phyloP scores from a whole-genome alignment of 2,888 invertebrate genomes.

The Lycocerus yunnanus region DNA sequence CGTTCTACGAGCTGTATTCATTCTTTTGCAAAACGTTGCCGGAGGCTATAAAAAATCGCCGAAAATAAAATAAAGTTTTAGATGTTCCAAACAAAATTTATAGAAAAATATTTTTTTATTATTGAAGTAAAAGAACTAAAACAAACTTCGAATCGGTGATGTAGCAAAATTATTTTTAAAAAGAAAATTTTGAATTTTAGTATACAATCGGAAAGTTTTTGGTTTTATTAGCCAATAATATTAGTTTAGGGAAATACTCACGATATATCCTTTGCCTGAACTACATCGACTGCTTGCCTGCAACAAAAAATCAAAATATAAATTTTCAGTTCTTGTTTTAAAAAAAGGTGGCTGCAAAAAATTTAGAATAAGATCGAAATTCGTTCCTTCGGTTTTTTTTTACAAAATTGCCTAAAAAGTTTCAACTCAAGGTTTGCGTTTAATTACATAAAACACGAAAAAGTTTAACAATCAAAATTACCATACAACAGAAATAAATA shows the following conservation, averaged over 20 bases:
- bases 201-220: background rate
- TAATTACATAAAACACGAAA: background rate
- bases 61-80: background rate
- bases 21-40: constrained; percentile 22
- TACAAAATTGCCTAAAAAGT: background rate
- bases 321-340: too few relatives aligned
- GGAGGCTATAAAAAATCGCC: constrained; percentile 8
- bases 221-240: background rate
- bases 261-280: constrained; percentile 94
- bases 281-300: constrained; percentile 91
- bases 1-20: constrained; percentile 22
- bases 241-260: constrained; percentile 71
- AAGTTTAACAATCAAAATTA: background rate
- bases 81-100: background rate
- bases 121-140: constrained; percentile 6
- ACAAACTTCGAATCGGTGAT: constrained; percentile 6
- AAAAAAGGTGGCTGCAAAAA: too few relatives aligned
- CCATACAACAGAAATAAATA: background rate
- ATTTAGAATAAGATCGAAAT: background rate
- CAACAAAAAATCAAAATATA: constrained; percentile 58
- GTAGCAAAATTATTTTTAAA: background rate
- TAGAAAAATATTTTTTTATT: background rate
- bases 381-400: background rate
- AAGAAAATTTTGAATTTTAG: background rate
- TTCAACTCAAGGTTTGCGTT: background rate